These are phyloP conservation scores for Nothobranchius furzeri DNA, from an alignment of 2,113 vertebrate species.

Conservation along the genomic window DNA sequence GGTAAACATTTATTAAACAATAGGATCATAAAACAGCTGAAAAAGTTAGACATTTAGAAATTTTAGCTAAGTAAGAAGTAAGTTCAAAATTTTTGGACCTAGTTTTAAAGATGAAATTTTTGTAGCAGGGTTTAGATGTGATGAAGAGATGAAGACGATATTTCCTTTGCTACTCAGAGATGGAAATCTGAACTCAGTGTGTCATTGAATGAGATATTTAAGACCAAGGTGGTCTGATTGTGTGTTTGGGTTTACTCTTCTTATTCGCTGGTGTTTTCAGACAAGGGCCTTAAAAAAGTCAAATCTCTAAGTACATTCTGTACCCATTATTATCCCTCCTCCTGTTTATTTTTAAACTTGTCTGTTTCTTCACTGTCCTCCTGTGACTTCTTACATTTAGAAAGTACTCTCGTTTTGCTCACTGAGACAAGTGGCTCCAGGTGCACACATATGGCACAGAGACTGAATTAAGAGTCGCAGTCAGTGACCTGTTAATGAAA, in stretches of 20 bases:
- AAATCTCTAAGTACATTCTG: background rate
- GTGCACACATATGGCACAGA: background rate
- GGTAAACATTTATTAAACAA: background rate
- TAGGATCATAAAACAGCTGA: no score
- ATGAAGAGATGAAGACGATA: background rate
- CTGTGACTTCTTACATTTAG: background rate
- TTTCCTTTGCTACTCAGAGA: background rate
- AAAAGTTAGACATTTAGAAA: no score
- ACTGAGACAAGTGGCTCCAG: background rate
- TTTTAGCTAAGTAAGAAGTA: background rate
- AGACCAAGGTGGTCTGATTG: no score
- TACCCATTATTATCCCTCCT: background rate
- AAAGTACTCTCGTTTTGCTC: background rate
- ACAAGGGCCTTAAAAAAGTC: background rate
- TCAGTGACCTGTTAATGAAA: constrained; percentile 41
- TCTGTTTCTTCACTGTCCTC: background rate
- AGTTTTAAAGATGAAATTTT: background rate
- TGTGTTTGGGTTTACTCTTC: background rate
- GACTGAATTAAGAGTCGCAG: constrained; percentile 16
- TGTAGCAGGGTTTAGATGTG: background rate
- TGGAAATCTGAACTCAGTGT: background rate
- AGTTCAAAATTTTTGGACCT: background rate
- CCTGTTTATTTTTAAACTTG: background rate
- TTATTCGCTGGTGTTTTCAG: background rate
- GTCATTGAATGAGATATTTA: background rate